phyloP scores from a whole-genome alignment of 53 echinoderm and acorn worm species.

The Patiria pectinifera region DNA sequence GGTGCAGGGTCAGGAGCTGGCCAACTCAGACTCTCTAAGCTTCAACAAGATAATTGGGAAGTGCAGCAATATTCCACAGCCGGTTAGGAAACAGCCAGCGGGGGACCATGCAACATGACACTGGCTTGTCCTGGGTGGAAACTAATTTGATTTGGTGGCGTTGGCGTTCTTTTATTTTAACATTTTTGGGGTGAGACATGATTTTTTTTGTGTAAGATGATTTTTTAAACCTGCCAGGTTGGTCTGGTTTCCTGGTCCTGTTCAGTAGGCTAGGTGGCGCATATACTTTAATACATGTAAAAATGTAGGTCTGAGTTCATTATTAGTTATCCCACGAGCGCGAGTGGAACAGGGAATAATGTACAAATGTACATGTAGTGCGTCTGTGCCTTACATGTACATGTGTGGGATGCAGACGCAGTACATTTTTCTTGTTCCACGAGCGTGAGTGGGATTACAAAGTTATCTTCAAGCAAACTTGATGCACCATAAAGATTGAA shows the following conservation, averaged over 20 bases:
- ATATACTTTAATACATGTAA: neutral
- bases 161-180: neutral
- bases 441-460: too few species aligned
- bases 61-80: conserved; percentile 25
- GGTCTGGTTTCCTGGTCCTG: neutral
- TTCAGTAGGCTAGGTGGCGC: neutral
- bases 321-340: too few species aligned
- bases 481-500: too few species aligned
- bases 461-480: too few species aligned
- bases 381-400: too few species aligned
- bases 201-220: neutral
- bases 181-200: neutral
- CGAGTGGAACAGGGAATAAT: too few species aligned
- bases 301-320: neutral
- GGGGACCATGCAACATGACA: conserved; percentile 11
- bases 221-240: neutral
- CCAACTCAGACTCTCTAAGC: neutral
- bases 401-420: too few species aligned
- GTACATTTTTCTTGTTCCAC: too few species aligned
- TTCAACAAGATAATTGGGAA: conserved; percentile 8
- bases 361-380: too few species aligned
- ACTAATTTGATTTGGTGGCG: conserved; percentile 40
- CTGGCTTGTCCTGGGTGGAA: neutral
- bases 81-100: conserved; percentile 43
- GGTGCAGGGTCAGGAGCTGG: conserved; percentile 12